A percentile compares a stretch with the other conserved stretches of the same genome.
phyloP scores from a whole-genome alignment of 2,113 vertebrate species.

The Mormoops blainvillei region DNA sequence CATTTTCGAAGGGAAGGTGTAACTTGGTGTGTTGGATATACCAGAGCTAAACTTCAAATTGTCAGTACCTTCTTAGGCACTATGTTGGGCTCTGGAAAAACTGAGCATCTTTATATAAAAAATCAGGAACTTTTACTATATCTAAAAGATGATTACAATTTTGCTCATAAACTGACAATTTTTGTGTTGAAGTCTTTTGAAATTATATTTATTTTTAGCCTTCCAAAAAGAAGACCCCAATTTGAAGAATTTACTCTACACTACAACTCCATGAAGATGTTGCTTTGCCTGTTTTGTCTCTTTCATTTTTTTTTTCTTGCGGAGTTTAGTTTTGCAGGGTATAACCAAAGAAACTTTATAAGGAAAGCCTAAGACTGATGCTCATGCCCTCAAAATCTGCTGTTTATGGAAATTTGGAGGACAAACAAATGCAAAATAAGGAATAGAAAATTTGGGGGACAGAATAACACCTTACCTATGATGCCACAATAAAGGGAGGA shows the following conservation, averaged over 20 bases:
- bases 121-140: background rate
- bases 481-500: background rate
- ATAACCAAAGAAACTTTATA: background rate
- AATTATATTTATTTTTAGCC: background rate
- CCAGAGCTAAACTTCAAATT: background rate
- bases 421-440: background rate
- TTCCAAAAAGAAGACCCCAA: background rate
- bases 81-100: background rate
- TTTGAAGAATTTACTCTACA: background rate
- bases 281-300: background rate
- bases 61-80: fast-evolving
- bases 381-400: background rate
- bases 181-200: background rate
- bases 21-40: background rate
- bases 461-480: background rate
- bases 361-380: background rate
- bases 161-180: background rate
- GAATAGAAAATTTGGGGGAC: background rate
- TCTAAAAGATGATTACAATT: background rate
- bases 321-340: background rate
- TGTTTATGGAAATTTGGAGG: background rate
- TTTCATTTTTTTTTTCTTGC: background rate
- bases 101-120: background rate
- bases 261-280: background rate
- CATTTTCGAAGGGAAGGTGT: background rate